Percentiles rank a stretch among this genome's conserved stretches.
These are phyloP conservation scores for Gymnocypris eckloni DNA, from an alignment of 2,797 vertebrate genomes.

Conservation along the genomic window DNA sequence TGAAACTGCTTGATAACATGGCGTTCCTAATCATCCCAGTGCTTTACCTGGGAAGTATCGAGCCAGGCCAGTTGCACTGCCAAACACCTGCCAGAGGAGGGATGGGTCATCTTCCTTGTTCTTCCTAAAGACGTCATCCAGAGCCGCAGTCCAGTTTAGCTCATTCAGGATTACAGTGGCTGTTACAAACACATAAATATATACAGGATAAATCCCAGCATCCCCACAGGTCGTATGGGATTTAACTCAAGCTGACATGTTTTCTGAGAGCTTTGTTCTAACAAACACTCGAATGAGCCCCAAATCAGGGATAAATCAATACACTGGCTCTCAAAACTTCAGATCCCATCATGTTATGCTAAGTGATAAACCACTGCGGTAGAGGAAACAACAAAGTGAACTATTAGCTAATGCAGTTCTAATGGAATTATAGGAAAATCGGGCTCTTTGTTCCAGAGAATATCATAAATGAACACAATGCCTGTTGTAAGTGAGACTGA, in stretches of 20 bases:
- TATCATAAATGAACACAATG: conserved; percentile 1
- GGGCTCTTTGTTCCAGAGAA: conserved; percentile 14
- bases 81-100: conserved; percentile 95
- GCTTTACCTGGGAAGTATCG: conserved; percentile 88
- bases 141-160: conserved; percentile 91
- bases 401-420: conserved; percentile 55
- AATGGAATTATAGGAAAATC: conserved; percentile 47
- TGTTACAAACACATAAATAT: conserved; percentile 64
- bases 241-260: conserved; percentile 9
- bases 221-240: not conserved
- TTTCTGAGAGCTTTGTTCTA: conserved; percentile 6
- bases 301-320: conserved; percentile 5
- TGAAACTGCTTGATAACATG: not conserved
- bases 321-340: not conserved
- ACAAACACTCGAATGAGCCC: conserved; percentile 5
- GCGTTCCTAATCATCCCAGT: not conserved
- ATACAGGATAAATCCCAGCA: not conserved
- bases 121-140: conserved; percentile 90
- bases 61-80: conserved; percentile 93
- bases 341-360: not conserved
- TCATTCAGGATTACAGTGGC: conserved; percentile 95
- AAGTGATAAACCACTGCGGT: not conserved
- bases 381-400: conserved; percentile 20
- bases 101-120: conserved; percentile 92
- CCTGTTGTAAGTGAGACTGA: conserved; percentile 1